Evolutionary conservation across 1,140 invertebrate genomes (phyloP).

Genomic region (Teleopsis dalmanni): DNA sequence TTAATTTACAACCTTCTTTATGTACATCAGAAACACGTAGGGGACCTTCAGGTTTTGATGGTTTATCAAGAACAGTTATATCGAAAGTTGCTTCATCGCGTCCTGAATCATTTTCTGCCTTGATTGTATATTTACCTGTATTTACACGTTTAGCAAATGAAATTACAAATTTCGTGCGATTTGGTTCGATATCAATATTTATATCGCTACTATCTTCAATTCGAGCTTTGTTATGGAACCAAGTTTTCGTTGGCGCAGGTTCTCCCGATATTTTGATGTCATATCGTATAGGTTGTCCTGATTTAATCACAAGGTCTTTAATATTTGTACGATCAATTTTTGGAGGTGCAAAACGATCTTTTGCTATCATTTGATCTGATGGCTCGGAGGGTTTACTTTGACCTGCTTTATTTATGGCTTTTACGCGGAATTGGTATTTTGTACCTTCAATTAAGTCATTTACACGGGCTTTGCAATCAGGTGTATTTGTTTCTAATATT

Average conservation of each 20-base stretch:
- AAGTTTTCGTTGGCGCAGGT: conserved; percentile 76
- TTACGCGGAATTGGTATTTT: conserved; percentile 93
- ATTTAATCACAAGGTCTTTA: conserved; percentile 78
- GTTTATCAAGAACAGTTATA: conserved; percentile 80
- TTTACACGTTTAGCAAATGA: conserved; percentile 67
- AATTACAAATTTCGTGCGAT: conserved; percentile 75
- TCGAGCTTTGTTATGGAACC: conserved; percentile 76
- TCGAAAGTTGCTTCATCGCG: conserved; percentile 86
- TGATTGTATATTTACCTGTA: conserved; percentile 77
- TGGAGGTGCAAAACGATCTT: conserved; percentile 80
- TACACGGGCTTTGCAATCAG: conserved; percentile 50
- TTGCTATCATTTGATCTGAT: conserved; percentile 73
- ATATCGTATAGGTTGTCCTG: conserved; percentile 74
- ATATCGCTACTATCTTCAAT: conserved; percentile 55
- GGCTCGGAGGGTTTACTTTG: conserved; percentile 83
- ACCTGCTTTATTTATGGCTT: conserved; percentile 91
- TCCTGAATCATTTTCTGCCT: conserved; percentile 86
- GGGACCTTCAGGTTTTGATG: conserved; percentile 84
- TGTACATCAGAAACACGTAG: conserved; percentile 82
- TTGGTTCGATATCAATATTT: conserved; percentile 77
- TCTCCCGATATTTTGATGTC: conserved; percentile 87
- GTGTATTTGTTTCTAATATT: conserved; percentile 57
- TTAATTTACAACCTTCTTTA: conserved; percentile 85
- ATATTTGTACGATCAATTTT: conserved; percentile 86
- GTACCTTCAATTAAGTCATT: conserved; percentile 88